Conservation (phyloP, 2,113 vertebrate genomes). For the Ageneiosus marmoratus region DNA sequence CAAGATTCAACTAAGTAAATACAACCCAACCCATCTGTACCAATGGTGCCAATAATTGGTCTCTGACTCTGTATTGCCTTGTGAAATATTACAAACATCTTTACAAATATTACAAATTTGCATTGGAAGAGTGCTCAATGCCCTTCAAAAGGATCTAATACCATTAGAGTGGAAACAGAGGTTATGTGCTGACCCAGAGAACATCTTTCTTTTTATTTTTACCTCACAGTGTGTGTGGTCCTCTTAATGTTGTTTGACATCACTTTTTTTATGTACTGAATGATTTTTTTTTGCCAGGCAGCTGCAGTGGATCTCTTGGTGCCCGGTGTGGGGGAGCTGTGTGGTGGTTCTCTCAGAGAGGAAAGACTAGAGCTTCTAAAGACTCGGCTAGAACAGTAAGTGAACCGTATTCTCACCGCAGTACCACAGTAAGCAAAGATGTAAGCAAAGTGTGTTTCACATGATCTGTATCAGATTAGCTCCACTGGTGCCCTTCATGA, state of each 20-base stretch:
- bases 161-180: background rate
- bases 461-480: background rate
- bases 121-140: background rate
- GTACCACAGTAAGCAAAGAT: background rate
- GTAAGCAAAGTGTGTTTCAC: background rate
- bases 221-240: background rate
- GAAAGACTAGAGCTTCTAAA: conserved; percentile 82
- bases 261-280: conserved; percentile 27
- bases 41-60: background rate
- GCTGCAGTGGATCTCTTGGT: conserved; percentile 94
- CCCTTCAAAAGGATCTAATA: background rate
- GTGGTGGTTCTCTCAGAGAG: conserved; percentile 91
- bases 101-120: background rate
- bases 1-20: background rate
- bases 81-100: background rate
- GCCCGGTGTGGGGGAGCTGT: conserved; percentile 90
- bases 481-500: background rate
- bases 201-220: no score
- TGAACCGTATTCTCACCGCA: background rate
- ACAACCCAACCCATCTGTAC: no score
- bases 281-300: conserved; percentile 69
- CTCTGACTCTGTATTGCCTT: conserved; percentile 2
- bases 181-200: background rate
- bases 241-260: conserved; percentile 17
- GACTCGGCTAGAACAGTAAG: conserved; percentile 81